These are phyloP conservation scores for Novumbra hubbsi DNA, from an alignment of 2,797 vertebrate species.

Conservation along the genomic window DNA sequence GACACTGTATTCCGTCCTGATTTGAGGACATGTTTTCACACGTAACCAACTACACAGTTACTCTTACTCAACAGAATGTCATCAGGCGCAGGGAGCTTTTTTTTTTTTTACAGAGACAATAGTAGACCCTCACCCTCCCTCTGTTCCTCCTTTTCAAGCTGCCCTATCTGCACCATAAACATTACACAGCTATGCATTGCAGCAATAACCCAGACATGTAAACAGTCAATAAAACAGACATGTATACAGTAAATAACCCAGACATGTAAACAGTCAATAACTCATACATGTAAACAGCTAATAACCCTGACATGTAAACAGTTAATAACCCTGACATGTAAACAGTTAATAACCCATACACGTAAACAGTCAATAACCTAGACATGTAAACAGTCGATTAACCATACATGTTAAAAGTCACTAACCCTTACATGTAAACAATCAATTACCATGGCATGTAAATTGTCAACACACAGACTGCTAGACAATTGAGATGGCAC, in stretches of 20 bases:
- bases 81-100: neutral
- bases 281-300: no score
- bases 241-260: no score
- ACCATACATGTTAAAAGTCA: no score
- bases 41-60: neutral
- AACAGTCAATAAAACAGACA: no score
- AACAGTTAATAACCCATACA: neutral
- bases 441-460: neutral
- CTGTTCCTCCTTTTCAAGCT: neutral
- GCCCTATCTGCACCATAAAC: neutral
- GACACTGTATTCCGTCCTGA: neutral
- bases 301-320: no score
- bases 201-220: no score
- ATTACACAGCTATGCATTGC: neutral
- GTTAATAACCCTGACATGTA: no score
- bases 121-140: neutral
- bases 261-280: neutral
- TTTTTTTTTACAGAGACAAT: neutral
- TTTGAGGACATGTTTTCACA: neutral
- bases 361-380: no score
- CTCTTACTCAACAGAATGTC: neutral
- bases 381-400: no score
- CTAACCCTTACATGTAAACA: neutral
- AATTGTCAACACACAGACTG: neutral
- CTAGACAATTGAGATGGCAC: neutral